Evolutionary conservation across 2,113 vertebrate genomes (phyloP).

Genomic region (Oryzias woworae): DNA sequence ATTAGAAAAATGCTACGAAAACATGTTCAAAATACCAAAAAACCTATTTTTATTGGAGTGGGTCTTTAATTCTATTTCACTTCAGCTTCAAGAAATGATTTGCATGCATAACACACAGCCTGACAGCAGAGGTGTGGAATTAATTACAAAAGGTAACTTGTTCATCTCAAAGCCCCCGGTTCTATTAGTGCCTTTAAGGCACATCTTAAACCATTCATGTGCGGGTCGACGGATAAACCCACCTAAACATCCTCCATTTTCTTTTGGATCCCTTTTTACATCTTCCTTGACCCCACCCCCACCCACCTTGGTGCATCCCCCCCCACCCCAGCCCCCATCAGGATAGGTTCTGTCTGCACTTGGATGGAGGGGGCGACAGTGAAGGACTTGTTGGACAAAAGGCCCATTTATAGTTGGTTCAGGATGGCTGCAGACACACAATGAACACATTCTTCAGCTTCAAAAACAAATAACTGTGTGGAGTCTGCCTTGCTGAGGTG

Average conservation of each 20-base stretch:
- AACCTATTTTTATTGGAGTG: too few species aligned
- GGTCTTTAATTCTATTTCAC: constrained; percentile 49
- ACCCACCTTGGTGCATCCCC: constrained; percentile 22
- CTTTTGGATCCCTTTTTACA: constrained; percentile 37
- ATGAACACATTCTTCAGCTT: constrained; percentile 79
- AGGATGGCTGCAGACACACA: constrained; percentile 76
- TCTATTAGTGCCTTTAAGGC: constrained; percentile 54
- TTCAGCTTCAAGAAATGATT: constrained; percentile 56
- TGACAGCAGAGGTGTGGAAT: constrained; percentile 67
- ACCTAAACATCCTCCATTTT: constrained; percentile 81
- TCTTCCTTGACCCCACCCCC: neutral
- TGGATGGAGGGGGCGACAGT: constrained; percentile 49
- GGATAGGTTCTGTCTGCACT: constrained; percentile 75
- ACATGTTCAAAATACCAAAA: too few species aligned
- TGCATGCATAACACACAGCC: constrained; percentile 44
- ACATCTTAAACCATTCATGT: constrained; percentile 72
- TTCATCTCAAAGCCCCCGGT: constrained; percentile 48
- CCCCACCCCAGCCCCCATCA: constrained; percentile 45
- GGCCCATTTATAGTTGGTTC: constrained; percentile 78
- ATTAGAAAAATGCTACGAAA: too few species aligned
- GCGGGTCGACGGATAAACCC: constrained; percentile 77
- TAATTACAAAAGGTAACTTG: constrained; percentile 70
- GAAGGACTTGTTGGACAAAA: constrained; percentile 58
- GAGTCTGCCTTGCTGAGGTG: constrained; percentile 62
- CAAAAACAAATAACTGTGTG: constrained; percentile 76